Conservation (phyloP, 2,113 vertebrate species). For the Uria lomvia region DNA sequence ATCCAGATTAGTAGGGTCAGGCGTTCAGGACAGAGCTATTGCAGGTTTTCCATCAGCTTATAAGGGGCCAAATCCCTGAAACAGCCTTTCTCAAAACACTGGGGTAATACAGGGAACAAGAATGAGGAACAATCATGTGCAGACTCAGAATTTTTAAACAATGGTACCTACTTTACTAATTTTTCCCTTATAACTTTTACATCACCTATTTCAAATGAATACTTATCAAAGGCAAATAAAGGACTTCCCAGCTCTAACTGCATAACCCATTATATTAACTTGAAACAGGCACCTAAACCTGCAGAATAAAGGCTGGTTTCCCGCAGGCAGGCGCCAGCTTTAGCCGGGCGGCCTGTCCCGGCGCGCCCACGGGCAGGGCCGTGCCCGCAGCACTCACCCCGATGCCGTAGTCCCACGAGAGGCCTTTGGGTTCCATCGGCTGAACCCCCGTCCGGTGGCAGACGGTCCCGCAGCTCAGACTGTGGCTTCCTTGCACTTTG, state of each 20-base stretch:
- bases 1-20: background rate
- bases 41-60: background rate
- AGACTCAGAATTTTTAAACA: background rate
- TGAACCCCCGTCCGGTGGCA: slow-evolving; percentile 88
- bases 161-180: background rate
- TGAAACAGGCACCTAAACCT: background rate
- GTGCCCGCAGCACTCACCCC: slow-evolving; percentile 79
- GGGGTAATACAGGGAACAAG: background rate
- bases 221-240: background rate
- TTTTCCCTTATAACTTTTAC: background rate
- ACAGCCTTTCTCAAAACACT: background rate
- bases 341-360: background rate
- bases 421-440: slow-evolving; percentile 85
- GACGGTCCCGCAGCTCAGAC: slow-evolving; percentile 92
- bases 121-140: fast-evolving
- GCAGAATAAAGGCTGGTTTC: background rate
- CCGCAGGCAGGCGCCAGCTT: background rate
- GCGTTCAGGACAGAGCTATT: background rate
- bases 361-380: background rate
- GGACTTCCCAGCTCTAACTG: background rate
- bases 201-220: background rate
- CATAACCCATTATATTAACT: background rate
- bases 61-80: background rate
- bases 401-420: slow-evolving; percentile 95
- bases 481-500: slow-evolving; percentile 94